phyloP scores from a whole-genome alignment of 1,140 invertebrate species.

The Megalopta genalis region DNA sequence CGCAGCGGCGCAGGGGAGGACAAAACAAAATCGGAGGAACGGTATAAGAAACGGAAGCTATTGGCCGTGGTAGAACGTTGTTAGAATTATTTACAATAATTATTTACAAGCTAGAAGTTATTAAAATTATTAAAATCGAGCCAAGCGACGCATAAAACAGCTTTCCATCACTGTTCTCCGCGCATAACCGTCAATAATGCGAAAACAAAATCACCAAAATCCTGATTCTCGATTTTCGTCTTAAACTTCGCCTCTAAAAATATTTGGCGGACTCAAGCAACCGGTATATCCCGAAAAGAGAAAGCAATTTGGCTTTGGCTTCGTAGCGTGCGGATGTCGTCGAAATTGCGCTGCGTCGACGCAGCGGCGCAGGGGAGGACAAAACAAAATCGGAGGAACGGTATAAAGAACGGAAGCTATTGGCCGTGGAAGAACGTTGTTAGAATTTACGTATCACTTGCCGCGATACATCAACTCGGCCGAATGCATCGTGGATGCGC shows the following conservation, averaged over 20 bases:
- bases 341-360: background rate
- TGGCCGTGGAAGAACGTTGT: background rate
- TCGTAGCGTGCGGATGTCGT: background rate
- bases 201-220: no score
- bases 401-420: background rate
- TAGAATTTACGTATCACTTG: conserved; percentile 33
- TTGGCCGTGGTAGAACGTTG: background rate
- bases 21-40: background rate
- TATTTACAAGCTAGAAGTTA: no score
- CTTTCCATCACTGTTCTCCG: no score
- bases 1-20: background rate
- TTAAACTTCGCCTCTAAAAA: no score
- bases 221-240: no score
- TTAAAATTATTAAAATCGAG: no score
- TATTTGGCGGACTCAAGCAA: no score
- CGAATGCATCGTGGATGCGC: conserved; percentile 12
- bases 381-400: background rate
- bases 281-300: no score
- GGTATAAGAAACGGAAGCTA: background rate
- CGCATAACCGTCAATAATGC: no score
- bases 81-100: no score
- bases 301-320: no score
- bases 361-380: background rate
- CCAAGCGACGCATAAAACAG: no score
- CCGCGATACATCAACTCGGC: background rate